Base-by-base conservation (phyloP, 2,888 invertebrate genomes). In the Hypselothyrea guttata region DNA sequence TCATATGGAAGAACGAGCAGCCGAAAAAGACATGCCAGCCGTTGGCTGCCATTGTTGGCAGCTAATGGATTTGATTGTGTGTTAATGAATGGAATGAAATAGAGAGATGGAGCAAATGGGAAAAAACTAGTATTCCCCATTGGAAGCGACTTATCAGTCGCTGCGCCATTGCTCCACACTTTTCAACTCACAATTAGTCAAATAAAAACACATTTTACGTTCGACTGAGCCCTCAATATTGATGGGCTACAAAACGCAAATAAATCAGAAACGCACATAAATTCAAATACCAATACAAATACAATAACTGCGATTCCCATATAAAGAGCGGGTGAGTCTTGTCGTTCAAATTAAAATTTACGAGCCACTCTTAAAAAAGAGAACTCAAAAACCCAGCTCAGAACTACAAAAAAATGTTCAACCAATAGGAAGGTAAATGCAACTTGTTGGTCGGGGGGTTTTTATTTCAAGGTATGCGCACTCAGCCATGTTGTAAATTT, bases 281-380 rank as follows among this genome's bases (percentile, higher is more conserved):
- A 79, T 82, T 65, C 58, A 48, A 44, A 54, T 41, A 47, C 55
- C 40, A 47, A 42, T 45, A 31, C 35, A 40, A 34, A 48, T 54
- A 12, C 35, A 31, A 47, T 37, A 33, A 31, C 33, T 53, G 7
- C 42, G 37, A 15, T n/a, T 16, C 16, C 45, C 65, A 58, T 65
- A 59, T 57, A 79, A 62, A 65, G 46, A 61, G 66, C 58, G 61
- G 76, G 62, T 48, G 53, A 72, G 67, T 55, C 69, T 22, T 63
- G 67, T 83, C 72, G 59, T 59, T 84, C 86, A 73, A 78, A 86
- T 69, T 75, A 71, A 86, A 87, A 88, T 88, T 88, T 88, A 88
- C 87, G 88, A 77, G 44, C 77, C 64, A 68, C 79, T 84, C 75
- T 84, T 82, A 78, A 86, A 84, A 73, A 66, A 51, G 22, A 22